Percentiles rank a stretch among this genome's conserved stretches.
These are phyloP conservation scores for Pilophorus perplexus DNA, from an alignment of 2,888 invertebrate genomes.

Conservation along the genomic window DNA sequence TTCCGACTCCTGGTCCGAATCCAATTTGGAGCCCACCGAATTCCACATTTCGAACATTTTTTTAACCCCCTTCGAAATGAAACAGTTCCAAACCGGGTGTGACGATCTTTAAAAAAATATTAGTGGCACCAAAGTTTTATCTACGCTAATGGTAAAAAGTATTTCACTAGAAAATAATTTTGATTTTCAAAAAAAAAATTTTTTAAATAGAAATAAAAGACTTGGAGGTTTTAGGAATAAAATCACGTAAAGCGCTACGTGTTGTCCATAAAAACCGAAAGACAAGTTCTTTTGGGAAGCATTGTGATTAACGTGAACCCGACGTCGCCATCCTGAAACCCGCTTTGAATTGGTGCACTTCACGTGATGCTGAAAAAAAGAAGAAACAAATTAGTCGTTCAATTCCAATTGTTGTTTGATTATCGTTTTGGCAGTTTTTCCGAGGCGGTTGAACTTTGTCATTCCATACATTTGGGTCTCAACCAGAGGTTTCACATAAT, in stretches of 20 bases:
- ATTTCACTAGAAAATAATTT: background rate
- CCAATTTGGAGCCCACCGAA: conserved; percentile 70
- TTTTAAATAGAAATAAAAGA: too few species aligned
- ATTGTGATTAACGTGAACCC: background rate
- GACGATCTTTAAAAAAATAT: background rate
- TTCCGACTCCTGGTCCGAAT: conserved; percentile 60
- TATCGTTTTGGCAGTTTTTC: too few species aligned
- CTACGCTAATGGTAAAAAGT: background rate
- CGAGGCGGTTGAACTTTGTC: too few species aligned
- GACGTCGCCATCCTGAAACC: background rate
- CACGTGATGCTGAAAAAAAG: conserved; percentile 4
- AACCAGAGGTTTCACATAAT: too few species aligned
- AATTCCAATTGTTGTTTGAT: too few species aligned
- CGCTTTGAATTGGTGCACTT: too few species aligned
- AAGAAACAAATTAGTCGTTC: background rate
- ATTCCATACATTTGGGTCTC: too few species aligned
- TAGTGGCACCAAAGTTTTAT: background rate
- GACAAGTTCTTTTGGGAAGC: conserved; percentile 7
- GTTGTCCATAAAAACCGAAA: conserved; percentile 30
- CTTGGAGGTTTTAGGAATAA: background rate
- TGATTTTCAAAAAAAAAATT: background rate
- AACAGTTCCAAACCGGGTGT: background rate
- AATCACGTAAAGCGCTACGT: background rate
- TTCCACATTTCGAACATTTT: conserved; percentile 80
- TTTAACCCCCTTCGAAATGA: too few species aligned